Base-by-base conservation (phyloP, 35 echinoderm and acorn worm genomes). In the Ophioderma brevispina region DNA sequence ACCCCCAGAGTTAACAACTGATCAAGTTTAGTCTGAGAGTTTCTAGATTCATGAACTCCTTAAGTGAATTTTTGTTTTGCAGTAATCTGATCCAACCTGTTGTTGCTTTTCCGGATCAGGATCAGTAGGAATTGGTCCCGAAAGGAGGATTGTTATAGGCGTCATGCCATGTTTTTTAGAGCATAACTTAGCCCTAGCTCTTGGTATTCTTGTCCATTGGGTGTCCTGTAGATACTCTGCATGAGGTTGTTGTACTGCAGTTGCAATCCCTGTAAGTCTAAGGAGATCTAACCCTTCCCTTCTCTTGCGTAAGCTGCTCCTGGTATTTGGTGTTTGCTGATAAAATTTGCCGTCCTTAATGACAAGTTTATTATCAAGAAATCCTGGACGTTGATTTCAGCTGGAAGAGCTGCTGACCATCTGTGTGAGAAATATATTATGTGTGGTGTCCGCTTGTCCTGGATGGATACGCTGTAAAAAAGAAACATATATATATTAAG, bases 31-130 rank as follows among this genome's bases (percentile, higher is more conserved):
- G 35, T 81, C 85, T 77, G 43, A 87, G 31, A 70, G 77, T 87
- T 33, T 92, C 91, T 75, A 87, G 77, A 63, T 87, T 87, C 84
- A 92, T 87, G 77, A 92, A 92, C 75, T 92, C 90, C 13, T 92
- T 70, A 46, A n/a, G n/a, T 92, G 82, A 77, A 92, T 92, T 85
- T 92, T n/a, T n/a, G n/a, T n/a, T 37, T 25, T 86, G 33, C 11
- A 92, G 32, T 31, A 86, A 41, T 37, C 56, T 21, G 39, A 78
- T 76, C 86, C 50, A 78, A 40, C 78, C 82, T 85, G 83, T 75
- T 13, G 82, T 59, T 86, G 30, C 82, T 76, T 41, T 35, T 43
- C 35, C 30, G 37, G 37, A 23, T 50, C 19, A 40, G 46, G 5
- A 19, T 82, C 19, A 33, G 59, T 25, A 31, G 11, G 38, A 49